Percentiles rank a stretch among this genome's conserved stretches.
These are phyloP conservation scores for Sicus ferrugineus DNA, from an alignment of 2,888 invertebrate genomes.

Conservation along the genomic window DNA sequence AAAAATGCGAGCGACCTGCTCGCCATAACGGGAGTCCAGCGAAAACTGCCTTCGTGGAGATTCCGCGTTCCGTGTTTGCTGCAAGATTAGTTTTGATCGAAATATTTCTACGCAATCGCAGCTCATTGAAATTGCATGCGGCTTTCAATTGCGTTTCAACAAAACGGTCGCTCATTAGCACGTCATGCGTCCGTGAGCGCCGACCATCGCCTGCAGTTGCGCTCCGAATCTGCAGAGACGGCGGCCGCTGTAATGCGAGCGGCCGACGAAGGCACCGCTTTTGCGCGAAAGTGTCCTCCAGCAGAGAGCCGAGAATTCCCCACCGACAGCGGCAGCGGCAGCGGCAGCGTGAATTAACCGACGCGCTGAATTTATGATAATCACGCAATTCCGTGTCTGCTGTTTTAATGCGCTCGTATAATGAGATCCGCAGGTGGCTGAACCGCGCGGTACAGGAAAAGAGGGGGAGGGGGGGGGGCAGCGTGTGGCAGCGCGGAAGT, in stretches of 20 bases:
- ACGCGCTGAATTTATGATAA: slow-evolving; percentile 20
- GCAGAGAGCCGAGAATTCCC: slow-evolving; percentile 5
- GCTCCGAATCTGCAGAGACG: too few relatives aligned
- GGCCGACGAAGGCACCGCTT: too few relatives aligned
- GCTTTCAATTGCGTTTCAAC: slow-evolving; percentile 10
- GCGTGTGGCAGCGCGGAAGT: too few relatives aligned
- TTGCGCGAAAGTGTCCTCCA: too few relatives aligned
- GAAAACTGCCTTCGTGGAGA: too few relatives aligned
- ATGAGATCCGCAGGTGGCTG: slow-evolving; percentile 23
- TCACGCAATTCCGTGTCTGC: slow-evolving; percentile 18
- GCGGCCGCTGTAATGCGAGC: too few relatives aligned
- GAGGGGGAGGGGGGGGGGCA: too few relatives aligned
- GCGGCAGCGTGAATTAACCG: neutral
- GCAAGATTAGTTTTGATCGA: too few relatives aligned
- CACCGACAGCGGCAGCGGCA: neutral
- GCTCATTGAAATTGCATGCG: slow-evolving; percentile 16
- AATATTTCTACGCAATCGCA: neutral
- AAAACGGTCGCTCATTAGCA: slow-evolving; percentile 28
- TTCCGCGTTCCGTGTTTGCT: too few relatives aligned
- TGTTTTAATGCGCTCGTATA: slow-evolving; percentile 18
- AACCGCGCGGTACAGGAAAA: too few relatives aligned
- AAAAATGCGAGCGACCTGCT: too few relatives aligned
- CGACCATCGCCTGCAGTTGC: neutral
- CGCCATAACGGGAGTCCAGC: too few relatives aligned
- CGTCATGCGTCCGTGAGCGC: slow-evolving; percentile 3